Base-by-base conservation (phyloP, 2,888 invertebrate species). In the Lithophane leautieri region DNA sequence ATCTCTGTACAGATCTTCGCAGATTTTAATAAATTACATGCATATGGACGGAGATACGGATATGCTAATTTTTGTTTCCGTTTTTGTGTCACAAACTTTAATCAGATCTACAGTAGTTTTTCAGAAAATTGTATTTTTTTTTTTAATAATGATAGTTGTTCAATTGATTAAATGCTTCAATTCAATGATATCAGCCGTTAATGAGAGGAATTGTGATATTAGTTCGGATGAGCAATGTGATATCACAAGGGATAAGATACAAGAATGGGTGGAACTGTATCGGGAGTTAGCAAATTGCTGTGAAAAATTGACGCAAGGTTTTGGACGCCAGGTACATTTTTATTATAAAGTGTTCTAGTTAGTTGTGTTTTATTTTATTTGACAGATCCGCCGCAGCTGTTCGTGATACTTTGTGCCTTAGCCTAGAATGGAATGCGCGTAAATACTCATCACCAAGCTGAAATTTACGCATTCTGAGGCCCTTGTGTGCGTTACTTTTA, bases 201-300 rank as follows among this genome's bases (percentile, higher is more conserved):
- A 54, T 8, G 28, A 40, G 4, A 44, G 7, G 14, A 54, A 8
- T 12, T n/a, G 8, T 80, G n/a, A 28, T n/a, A 28, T 54, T 58
- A 58, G 8, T 50, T 52, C 19, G 1, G 22, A 34, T 34, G 56
- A 58, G 1, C 47, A 14, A 25, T 62, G n/a, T 56, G 42, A 40
- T 9, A 28, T 79, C 14, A 68, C 62, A n/a, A 28, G 14, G 11
- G 22, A 68, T 14, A 52, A 63, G 50, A 68, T 79, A 47, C 52
- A 80, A 44, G 52, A 8, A 56, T 79, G 78, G 80, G 63, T 80
- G 22, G 52, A 73, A n/a, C 0, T 73, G 19, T 80, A 73, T 80
- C 67, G 67, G 11, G 44, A 79, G 8, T 44, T 80, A 58, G 67
- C 25, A 14, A 63, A 73, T 14, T 68, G 67, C 19, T 80, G 78